Evolutionary conservation across 2,888 invertebrate genomes (phyloP).

Genomic region (Xiphydria camelus): DNA sequence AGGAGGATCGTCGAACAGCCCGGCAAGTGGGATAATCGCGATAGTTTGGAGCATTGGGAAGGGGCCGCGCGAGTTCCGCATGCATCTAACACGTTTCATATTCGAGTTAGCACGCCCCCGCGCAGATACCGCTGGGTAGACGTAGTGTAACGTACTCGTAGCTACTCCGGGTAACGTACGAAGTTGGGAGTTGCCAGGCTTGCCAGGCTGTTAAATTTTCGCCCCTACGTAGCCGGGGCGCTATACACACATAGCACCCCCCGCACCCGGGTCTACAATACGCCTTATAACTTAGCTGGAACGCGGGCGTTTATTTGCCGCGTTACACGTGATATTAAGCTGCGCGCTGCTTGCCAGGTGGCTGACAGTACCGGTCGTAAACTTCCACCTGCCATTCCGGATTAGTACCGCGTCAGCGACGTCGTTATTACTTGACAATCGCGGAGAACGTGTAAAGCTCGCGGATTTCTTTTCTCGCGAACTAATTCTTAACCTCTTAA

Average conservation of each 20-base stretch:
- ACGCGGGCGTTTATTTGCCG: conserved; percentile 23
- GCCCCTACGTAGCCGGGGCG: conserved; percentile 10
- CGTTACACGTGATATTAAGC: conserved; percentile 22
- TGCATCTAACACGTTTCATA: conserved; percentile 23
- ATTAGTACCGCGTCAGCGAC: neutral
- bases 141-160: neutral
- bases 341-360: conserved; percentile 6
- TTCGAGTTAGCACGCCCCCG: conserved; percentile 21
- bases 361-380: neutral
- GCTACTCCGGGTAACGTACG: conserved; percentile 11
- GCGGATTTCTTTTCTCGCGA: too few species aligned
- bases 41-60: conserved; percentile 11
- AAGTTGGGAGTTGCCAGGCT: conserved; percentile 27
- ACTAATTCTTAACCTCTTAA: too few species aligned
- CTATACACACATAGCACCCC: neutral
- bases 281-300: conserved; percentile 22
- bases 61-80: conserved; percentile 10
- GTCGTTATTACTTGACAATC: too few species aligned
- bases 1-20: too few species aligned
- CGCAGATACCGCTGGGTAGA: neutral
- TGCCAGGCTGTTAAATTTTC: conserved; percentile 25
- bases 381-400: neutral
- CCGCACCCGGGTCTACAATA: conserved; percentile 12
- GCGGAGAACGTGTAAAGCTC: too few species aligned
- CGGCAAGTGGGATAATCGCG: too few species aligned